Conservation (phyloP, 2,113 vertebrate species). For the Tachysurus fulvidraco region DNA sequence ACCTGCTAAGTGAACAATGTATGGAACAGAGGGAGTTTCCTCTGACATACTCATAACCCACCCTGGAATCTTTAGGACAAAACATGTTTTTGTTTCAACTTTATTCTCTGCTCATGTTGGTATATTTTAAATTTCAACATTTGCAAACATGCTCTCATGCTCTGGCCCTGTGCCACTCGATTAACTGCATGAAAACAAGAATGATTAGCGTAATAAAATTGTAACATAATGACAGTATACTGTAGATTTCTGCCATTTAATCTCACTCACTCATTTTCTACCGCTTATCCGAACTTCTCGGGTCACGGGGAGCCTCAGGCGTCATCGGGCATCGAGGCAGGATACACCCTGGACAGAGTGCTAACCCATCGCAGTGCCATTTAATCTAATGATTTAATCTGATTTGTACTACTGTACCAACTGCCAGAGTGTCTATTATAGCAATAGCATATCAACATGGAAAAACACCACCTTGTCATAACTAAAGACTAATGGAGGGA, state of each 20-base stretch:
- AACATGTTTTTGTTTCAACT: neutral
- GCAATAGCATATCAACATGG: constrained; percentile 23
- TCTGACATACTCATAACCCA: constrained; percentile 49
- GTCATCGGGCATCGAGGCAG: no score
- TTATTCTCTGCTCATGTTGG: neutral
- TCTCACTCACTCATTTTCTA: no score
- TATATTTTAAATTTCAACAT: neutral
- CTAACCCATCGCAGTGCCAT: no score
- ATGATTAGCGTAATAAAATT: constrained; percentile 60
- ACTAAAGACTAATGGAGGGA: neutral
- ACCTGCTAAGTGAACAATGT: constrained; percentile 49
- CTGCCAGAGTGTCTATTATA: constrained; percentile 53
- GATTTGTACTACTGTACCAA: constrained; percentile 61
- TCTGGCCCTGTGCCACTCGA: constrained; percentile 54
- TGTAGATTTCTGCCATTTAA: constrained; percentile 64
- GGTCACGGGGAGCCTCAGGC: no score
- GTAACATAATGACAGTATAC: constrained; percentile 59
- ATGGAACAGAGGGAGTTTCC: constrained; percentile 41
- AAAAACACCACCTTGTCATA: neutral
- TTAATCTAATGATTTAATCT: no score
- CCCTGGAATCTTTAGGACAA: constrained; percentile 51
- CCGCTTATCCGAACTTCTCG: no score
- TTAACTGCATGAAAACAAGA: constrained; percentile 59
- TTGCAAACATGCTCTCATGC: constrained; percentile 37
- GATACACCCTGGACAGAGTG: no score